These are phyloP conservation scores for Pseudotriccus pelzelni DNA, from an alignment of 2,797 vertebrate species.

Conservation along the genomic window DNA sequence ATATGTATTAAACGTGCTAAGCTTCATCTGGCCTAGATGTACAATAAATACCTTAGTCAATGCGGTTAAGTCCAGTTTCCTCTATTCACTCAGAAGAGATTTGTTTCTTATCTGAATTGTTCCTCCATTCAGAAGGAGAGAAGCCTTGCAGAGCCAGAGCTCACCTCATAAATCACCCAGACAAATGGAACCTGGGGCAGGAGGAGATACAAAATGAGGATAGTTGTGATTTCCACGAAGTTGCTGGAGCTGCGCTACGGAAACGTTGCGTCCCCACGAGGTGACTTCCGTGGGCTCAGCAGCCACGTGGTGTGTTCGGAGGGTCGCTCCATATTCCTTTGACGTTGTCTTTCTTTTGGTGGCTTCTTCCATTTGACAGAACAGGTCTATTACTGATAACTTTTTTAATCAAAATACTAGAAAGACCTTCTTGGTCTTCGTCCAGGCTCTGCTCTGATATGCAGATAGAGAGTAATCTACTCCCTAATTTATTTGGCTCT, in stretches of 20 bases:
- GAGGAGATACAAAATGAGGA: neutral
- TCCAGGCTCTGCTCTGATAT: neutral
- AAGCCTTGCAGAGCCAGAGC: neutral
- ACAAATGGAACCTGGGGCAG: slow-evolving; percentile 11
- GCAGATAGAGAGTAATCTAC: neutral
- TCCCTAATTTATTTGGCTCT: neutral
- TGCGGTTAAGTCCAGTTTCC: slow-evolving; percentile 16
- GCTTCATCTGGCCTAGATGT: slow-evolving; percentile 35
- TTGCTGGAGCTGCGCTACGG: neutral
- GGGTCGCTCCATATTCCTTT: neutral
- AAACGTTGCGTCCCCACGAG: neutral
- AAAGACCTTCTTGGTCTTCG: neutral
- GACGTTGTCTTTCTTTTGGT: neutral
- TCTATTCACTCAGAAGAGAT: slow-evolving; percentile 32
- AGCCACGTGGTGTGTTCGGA: fast-evolving
- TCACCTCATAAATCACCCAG: slow-evolving; percentile 41
- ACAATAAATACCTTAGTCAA: slow-evolving; percentile 36
- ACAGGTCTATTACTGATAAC: neutral
- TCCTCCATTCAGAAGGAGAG: slow-evolving; percentile 29
- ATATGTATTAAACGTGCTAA: slow-evolving; percentile 8
- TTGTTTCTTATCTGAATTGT: slow-evolving; percentile 45
- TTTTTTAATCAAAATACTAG: neutral
- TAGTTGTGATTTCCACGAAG: neutral
- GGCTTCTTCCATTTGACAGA: neutral
- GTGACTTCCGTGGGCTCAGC: neutral